These are phyloP conservation scores for Piaya cayana DNA, from an alignment of 2,113 vertebrate species.

Conservation along the genomic window DNA sequence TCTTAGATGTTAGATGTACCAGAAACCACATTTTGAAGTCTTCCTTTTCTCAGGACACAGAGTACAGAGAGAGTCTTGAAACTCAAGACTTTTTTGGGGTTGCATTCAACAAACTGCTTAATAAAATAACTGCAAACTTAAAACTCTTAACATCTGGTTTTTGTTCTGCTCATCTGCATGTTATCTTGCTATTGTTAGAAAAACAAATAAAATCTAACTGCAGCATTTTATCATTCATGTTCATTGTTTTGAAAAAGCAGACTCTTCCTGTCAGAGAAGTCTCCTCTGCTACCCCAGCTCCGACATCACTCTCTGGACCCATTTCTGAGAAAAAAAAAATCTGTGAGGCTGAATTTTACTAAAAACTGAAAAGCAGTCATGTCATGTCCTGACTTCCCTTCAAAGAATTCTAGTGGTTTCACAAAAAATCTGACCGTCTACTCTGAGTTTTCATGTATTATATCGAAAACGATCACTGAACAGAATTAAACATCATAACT, in stretches of 20 bases:
- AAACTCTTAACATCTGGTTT: not conserved
- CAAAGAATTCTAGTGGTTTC: not conserved
- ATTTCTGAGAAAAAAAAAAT: not conserved
- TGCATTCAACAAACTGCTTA: not conserved
- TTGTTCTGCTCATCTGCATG: not conserved
- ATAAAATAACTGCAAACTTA: not conserved
- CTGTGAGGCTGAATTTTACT: not conserved
- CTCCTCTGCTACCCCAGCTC: not conserved
- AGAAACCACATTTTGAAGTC: not conserved
- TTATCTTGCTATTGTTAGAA: not conserved
- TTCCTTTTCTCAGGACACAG: not conserved
- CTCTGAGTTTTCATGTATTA: not conserved
- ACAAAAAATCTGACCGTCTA: not conserved
- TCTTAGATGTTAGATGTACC: not conserved
- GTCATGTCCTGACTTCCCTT: not conserved
- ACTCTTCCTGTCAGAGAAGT: not conserved
- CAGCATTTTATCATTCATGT: not conserved
- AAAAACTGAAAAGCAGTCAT: not conserved
- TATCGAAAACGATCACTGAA: not conserved
- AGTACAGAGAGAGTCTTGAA: constrained; percentile 13
- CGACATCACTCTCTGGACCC: not conserved
- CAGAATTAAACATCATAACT: not conserved
- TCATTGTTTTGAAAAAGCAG: not conserved
- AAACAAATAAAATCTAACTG: not conserved
- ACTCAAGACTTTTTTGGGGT: not conserved